Evolutionary conservation across 2,113 vertebrate species (phyloP), one percentile per base, ranked within the genome.

Genomic region (Brevimyrus niger): DNA sequence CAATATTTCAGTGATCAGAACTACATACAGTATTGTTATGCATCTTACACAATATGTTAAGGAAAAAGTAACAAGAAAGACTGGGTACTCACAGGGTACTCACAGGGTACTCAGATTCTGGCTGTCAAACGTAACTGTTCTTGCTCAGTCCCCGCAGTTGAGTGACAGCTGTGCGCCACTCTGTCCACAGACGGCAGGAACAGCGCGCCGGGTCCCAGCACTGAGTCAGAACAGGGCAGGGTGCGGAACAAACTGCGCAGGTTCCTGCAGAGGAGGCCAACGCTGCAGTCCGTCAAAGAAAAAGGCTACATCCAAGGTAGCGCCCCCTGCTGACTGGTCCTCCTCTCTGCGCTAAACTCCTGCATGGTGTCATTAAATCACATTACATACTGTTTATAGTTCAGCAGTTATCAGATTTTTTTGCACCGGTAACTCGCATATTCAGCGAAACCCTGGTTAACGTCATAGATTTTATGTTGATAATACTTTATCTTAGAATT

Each of bases 221-320:
- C 88, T 7, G 97, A 97, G 38, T 91, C 89, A 0, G 98, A 99
- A 51, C 89, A 96, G 91, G 96, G 89, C 89, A 96, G 94, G 76
- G 97, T 98, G 23, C 96, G 97, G 21, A 95, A 94, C 88, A 97
- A 97, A 51, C 96, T 99, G 4, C 93, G 94, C 61, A 97, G 96
- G 82, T 98, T 99, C 93, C 96, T 99, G 23, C 97, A 96, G 93
- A 95, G 95, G 53, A 92, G 98, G 51, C 98, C 97, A 0, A 98
- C 98, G 0, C 91, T 98, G 91, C 98, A 99, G 93, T 96, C 96
- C 1, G 95, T 98, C 55, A 95, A 98, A 4, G 98, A 99, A 85
- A 96, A 93, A 76, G 98, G 98, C 76, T 99, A 99, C 94, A 98
- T 98, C 93, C 94, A 94, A 94, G 97, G 97, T 97, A 90, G 21